Evolutionary conservation across 2,113 vertebrate genomes (phyloP), one percentile per base, ranked within the genome.

Genomic region (Nycticryphes semicollaris): DNA sequence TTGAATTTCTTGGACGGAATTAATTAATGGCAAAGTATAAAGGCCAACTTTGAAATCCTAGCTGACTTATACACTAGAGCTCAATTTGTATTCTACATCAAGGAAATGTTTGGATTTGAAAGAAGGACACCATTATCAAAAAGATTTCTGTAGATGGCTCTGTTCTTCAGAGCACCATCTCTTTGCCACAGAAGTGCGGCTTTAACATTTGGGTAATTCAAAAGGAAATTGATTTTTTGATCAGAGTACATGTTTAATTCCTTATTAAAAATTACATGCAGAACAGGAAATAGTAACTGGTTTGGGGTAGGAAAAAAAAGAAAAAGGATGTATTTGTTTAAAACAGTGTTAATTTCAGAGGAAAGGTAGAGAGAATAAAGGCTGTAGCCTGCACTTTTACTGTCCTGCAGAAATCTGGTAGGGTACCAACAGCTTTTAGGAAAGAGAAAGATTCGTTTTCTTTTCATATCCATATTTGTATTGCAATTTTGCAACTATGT

Each of bases 81-180:
- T 95, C 96, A 93, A 96, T 97, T 97, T 95, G 95, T 97, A 97
- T 97, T 97, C 97, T 83, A 74, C 95, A 83, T 95, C 84, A 93
- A 96, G 86, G 89, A 90, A 94, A 96, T 84, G 80, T 95, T 92
- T 96, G 96, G 96, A 92, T 96, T 97, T 95, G 84, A 94, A 97
- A 97, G 93, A 97, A 97, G 91, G 96, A 91, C 85, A 64, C 97
- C 84, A 96, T 97, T 97, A 97, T 97, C 92, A 88, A 47, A 80
- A 90, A 90, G 94, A 75, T 94, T 96, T 97, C 94, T 96, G 92
- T 95, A 95, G 95, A 96, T 93, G 84, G 74, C 74, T 96, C 90
- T 93, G 79, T 94, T 97, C 74, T 84, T 89, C 83, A 76, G 80
- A 89, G 30, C 0, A 0, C 60, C 81, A 91, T 96, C 81, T 83